These are phyloP conservation scores for Anser cygnoides DNA, from an alignment of 2,113 vertebrate species.

Conservation along the genomic window DNA sequence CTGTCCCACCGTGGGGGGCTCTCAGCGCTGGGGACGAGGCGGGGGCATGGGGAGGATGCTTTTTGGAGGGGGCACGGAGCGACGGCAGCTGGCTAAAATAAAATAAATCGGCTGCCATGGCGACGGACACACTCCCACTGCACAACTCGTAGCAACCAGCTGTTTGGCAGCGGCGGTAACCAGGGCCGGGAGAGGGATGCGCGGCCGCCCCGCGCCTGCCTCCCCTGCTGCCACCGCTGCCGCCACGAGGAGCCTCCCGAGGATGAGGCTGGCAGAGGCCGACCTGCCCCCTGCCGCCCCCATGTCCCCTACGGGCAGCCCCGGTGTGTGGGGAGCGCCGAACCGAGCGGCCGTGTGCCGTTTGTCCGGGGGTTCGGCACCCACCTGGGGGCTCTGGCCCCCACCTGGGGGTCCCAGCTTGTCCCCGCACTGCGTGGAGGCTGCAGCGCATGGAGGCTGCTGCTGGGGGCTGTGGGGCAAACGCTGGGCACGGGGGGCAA, in stretches of 20 bases:
- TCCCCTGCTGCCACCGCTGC: background rate
- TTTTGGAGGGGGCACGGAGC: background rate
- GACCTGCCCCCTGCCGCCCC: background rate
- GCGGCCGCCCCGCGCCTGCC: accelerated
- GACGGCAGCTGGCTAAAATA: slow-evolving; percentile 7
- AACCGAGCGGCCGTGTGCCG: background rate
- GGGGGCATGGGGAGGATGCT: background rate
- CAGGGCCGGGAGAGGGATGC: background rate
- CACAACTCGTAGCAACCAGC: background rate
- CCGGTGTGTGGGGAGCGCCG: background rate
- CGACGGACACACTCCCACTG: background rate
- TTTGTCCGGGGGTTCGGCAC: background rate
- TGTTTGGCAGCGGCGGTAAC: background rate
- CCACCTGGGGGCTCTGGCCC: background rate
- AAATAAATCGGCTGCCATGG: slow-evolving; percentile 9
- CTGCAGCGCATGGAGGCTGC: background rate
- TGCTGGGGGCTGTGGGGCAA: background rate
- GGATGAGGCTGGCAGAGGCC: background rate
- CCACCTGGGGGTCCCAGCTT: background rate
- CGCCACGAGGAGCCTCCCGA: background rate
- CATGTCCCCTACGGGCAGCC: background rate
- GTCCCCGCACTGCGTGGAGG: background rate
- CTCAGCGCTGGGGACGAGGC: background rate
- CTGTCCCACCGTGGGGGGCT: background rate
- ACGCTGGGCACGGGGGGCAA: background rate